Evolutionary conservation across 2,888 invertebrate species (phyloP), one percentile per base, ranked within the genome.

Genomic region (Archips crataeganus): DNA sequence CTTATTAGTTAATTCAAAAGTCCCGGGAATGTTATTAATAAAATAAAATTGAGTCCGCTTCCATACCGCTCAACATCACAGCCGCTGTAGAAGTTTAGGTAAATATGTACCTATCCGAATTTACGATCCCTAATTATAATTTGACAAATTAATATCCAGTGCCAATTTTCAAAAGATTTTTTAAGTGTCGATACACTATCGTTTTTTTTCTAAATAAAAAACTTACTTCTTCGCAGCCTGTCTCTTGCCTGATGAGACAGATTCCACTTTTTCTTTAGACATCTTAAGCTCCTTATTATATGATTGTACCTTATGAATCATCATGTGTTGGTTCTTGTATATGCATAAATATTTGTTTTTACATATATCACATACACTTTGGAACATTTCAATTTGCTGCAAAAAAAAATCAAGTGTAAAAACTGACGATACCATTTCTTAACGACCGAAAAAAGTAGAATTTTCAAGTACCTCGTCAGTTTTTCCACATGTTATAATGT

Each of bases 401-500:
- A 84, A 85, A 77, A 32, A 66, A 75, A 64, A 13, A n/a, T 57
- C n/a, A 23, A 57, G 10, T 57, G 10, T 57, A 23, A 32, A 57
- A 32, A 32, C 32, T 3, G 10, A 10, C 32, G 23, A 57, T 57
- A 32, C 32, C 4, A 57, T 32, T 4, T 3, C 32, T 11, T 32
- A 32, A 32, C 10, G 32, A 11, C 11, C 11, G 32, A 32, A 32
- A 32, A 57, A 32, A 57, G 79, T 77, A 9, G 11, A 49, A 5
- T 49, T 5, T 11, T n/a, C 9, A 23, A 23, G 45, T 82, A 95
- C 96, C 87, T 95, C 91, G 23, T 93, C 92, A 5, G 93, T 83
- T 86, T 95, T 96, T 23, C 96, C 95, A 81, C 97, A 97, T 67
- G 94, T 92, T 64, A 94, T 84, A 63, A 95, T 85, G 82, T 97